phyloP scores from a whole-genome alignment of 2,888 invertebrate species.

The Cacoxenus indagator region DNA sequence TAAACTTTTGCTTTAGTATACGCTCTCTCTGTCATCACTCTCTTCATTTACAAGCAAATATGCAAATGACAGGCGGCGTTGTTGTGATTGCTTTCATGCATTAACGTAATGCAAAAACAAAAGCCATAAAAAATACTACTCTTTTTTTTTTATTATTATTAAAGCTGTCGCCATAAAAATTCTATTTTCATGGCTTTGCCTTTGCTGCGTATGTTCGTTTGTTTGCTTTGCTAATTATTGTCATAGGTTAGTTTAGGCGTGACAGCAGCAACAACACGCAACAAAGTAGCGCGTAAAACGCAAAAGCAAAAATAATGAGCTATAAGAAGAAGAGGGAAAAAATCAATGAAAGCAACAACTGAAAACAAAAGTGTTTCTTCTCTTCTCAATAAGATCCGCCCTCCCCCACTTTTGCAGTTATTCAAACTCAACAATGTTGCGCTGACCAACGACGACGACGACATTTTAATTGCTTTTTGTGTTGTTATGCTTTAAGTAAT shows the following conservation, averaged over 20 bases:
- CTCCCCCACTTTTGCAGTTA: neutral
- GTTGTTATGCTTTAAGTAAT: neutral
- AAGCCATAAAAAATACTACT: neutral
- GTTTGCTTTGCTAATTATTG: constrained; percentile 61
- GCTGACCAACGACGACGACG: neutral
- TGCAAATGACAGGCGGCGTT: too few species aligned
- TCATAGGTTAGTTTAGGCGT: constrained; percentile 63
- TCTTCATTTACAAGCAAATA: neutral
- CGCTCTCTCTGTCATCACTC: neutral
- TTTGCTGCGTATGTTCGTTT: constrained; percentile 29
- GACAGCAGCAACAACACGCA: constrained; percentile 12
- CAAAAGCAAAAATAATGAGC: constrained; percentile 38
- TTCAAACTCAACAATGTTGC: neutral
- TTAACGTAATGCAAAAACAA: too few species aligned
- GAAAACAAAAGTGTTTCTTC: neutral
- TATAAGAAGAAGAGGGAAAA: neutral
- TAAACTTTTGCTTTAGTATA: constrained; percentile 5
- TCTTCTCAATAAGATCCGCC: too few species aligned
- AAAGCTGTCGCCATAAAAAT: constrained; percentile 13
- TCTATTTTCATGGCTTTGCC: constrained; percentile 29
- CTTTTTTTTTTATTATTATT: neutral
- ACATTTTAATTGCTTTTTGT: neutral
- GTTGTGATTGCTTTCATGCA: neutral
- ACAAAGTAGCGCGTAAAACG: neutral
- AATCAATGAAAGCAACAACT: neutral